Base-by-base conservation (phyloP, 2,888 invertebrate species). In the Ornithoptera alexandrae region DNA sequence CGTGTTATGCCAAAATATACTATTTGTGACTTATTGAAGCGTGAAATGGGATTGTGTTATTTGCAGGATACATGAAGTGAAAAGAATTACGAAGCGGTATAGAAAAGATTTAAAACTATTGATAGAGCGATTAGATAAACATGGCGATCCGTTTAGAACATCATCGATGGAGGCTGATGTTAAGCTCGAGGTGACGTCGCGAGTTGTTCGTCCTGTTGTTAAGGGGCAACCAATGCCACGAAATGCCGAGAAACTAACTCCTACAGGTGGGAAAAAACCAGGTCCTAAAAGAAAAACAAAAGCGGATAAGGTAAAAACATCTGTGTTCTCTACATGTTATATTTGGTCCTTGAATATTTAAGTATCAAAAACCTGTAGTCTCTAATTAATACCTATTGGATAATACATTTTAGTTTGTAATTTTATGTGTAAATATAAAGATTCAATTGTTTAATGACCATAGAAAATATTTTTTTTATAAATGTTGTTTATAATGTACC, bases 61-160 rank as follows among this genome's bases (percentile, higher is more conserved):
- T 90, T 90, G 70, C 83, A 93, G 96, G 81, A 95, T 96, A 84
- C 95, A 96, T 81, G 94, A 94, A 84, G 95, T 95, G 24, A 95
- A 95, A 79, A 95, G 94, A 88, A 93, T 95, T 70, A 93, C 95
- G 1, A 94, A 94, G 79, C 93, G 94, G 18, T 94, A 94, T 72
- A 92, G 94, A 74, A 95, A 95, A 84, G 95, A 96, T 81, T 94
- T 96, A 63, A 94, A 94, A 81, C 93, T 95, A 80, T 86, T 96
- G 75, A 94, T 95, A 76, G 94, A 95, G 75, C 93, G 95, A 70
- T 86, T 96, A 74, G 95, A 95, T 82, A 93, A 92, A 74, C 94
- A 96, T 87, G 95, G 94, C 58, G 96, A 96, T 86, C 94, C 93
- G 64, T 96, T 95, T 93, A 90, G 95, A 73, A 94, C 93, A 71